These are phyloP conservation scores for Sebastiscus albofasciatus DNA, from an alignment of 2,797 vertebrate genomes.

Conservation along the genomic window DNA sequence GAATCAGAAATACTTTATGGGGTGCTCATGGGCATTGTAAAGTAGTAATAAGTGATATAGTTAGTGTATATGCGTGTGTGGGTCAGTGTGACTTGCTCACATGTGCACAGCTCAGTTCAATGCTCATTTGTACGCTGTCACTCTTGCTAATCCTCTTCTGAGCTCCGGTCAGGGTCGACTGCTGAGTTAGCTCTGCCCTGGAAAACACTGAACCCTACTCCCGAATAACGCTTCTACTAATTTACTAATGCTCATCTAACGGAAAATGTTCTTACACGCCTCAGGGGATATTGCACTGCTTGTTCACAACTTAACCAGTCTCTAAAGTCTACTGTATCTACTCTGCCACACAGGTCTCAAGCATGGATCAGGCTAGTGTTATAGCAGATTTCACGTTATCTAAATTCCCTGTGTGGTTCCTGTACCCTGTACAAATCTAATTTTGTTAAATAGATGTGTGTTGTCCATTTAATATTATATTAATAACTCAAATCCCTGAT, in stretches of 20 bases:
- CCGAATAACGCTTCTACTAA: constrained; percentile 48
- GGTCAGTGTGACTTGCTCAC: constrained; percentile 46
- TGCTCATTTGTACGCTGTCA: constrained; percentile 74
- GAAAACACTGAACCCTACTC: constrained; percentile 54
- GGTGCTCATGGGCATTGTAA: not conserved
- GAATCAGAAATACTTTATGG: too few relatives aligned
- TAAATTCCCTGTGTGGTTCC: not conserved
- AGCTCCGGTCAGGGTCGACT: constrained; percentile 52
- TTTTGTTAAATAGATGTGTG: not conserved
- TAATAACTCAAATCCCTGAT: not conserved
- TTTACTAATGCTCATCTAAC: constrained; percentile 63
- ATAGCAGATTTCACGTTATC: not conserved
- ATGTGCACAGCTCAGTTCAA: constrained; percentile 62
- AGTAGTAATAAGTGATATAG: constrained; percentile 6
- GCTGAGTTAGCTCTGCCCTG: constrained; percentile 71
- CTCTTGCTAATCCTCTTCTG: constrained; percentile 70
- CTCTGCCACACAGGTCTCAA: not conserved
- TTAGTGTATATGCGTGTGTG: not conserved
- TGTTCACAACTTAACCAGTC: not conserved
- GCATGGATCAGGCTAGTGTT: not conserved
- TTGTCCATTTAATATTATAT: not conserved
- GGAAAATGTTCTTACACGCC: constrained; percentile 45
- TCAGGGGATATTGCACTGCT: constrained; percentile 13
- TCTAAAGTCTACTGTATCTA: not conserved
- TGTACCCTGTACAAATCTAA: not conserved